Evolutionary conservation across 2,888 invertebrate genomes (phyloP).

Genomic region (Megalurothrips usitatus): DNA sequence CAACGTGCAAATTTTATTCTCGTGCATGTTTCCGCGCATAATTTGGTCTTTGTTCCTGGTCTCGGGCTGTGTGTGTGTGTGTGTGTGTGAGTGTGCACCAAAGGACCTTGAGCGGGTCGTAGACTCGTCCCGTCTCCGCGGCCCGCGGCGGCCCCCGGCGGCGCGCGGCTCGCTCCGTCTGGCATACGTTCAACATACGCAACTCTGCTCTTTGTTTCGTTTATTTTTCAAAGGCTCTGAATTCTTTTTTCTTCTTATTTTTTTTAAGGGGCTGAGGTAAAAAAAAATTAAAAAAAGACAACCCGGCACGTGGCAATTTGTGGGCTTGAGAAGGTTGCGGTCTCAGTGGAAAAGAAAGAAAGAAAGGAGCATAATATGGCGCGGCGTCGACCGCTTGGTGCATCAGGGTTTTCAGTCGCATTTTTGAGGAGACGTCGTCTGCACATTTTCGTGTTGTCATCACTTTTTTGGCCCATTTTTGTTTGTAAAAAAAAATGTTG

Average conservation of each 20-base stretch:
- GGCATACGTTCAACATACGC: background rate
- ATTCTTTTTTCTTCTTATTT: background rate
- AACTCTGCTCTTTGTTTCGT: background rate
- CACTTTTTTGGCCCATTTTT: no score
- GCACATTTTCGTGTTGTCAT: no score
- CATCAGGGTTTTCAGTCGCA: no score
- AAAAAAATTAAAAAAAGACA: background rate
- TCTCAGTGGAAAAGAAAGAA: no score
- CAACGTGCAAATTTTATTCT: constrained; percentile 3
- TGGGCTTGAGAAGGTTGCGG: no score
- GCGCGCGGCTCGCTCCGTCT: background rate
- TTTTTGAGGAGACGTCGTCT: no score
- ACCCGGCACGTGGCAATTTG: background rate
- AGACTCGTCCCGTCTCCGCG: background rate
- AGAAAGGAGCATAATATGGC: no score
- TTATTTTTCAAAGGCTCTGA: background rate
- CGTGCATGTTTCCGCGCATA: background rate
- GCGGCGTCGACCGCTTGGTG: no score
- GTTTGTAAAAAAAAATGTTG: no score
- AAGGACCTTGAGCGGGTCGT: background rate
- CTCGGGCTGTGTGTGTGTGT: background rate
- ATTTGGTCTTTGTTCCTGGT: constrained; percentile 1
- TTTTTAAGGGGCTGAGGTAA: background rate
- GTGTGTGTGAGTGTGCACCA: no score
- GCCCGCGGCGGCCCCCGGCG: background rate